Base-by-base conservation (phyloP, 2,888 invertebrate species). In the Operophtera brumata region DNA sequence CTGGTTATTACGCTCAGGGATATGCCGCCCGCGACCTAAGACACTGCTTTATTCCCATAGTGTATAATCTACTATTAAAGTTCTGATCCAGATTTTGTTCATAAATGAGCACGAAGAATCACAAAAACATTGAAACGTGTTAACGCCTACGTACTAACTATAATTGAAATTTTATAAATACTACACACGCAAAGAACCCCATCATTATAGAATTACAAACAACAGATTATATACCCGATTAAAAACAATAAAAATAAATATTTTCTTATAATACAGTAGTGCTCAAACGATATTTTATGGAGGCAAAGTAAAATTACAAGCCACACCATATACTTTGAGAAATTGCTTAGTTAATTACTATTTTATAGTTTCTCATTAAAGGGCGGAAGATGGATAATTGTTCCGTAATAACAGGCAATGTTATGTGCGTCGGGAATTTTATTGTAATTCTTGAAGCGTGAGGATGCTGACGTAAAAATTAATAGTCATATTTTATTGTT, bases 351-450 rank as follows among this genome's bases (percentile, higher is more conserved):
- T 63, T 77, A 76, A 75, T 76, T 73, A 67, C 67, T 55, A 69
- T 73, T 75, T 75, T 75, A 73, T 70, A 71, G 70, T 72, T 76
- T 67, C 74, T 67, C 74, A 76, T 75, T 75, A 68, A 64, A 60
- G 47, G 55, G 49, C 57, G 64, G 66, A 71, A 76, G 69, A 73
- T 66, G 65, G 59, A 74, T 73, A 66, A 66, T 70, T 60, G 61
- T 59, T 59, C 49, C 45, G 49, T 60, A 59, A 60, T 61, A 58
- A 63, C 56, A 62, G 57, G 63, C 52, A 59, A 55, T 65, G 55
- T 57, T 54, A 60, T 54, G 54, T 62, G 56, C 56, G 56, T 51
- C 59, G 54, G 57, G 61, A 57, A 55, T 56, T 54, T 59, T 59
- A 65, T 58, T 54, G 61, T 52, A 61, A 53, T 58, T 57, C 54